Evolutionary conservation across 1,140 invertebrate genomes (phyloP), one percentile per base, ranked within the genome.

Genomic region (Plutomurus gul): DNA sequence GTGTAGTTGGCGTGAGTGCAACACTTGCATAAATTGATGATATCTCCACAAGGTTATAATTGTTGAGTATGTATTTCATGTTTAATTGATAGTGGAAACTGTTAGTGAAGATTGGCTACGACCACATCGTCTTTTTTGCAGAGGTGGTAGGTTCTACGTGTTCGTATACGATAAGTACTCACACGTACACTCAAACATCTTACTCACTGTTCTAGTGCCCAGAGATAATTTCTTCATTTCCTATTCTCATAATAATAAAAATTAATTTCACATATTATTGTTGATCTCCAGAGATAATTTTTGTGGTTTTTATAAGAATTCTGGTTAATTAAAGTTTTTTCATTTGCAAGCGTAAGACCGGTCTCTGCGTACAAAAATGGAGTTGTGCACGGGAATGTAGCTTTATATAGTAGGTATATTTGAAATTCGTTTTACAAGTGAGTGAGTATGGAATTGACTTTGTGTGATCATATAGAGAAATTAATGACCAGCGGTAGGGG

Each of bases 11-110:
- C 56, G 56, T 65, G 56, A 65, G 56, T 65, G 56, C 56, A 65
- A 65, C 56, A 65, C 56, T 65, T 65, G 56, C 56, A 65, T 65
- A 65, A 65, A 65, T 65, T 27, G 56, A 65, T 65, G 56, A 65
- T 65, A 65, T 65, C 56, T 65, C 56, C 27, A 65, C 56, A 65
- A 65, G 56, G 56, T 65, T 65, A 65, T 65, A 65, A 65, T 65
- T 65, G 56, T 65, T 65, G 30, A 36, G 56, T 30, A 33, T 36
- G 56, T 65, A 65, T 65, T 65, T 65, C 25, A 65, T 27, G 36
- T 65, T 65, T 65, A 65, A 65, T 65, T 65, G 56, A 65, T 30
- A 36, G 56, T 65, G 56, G 56, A 65, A 65, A 65, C 56, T 65
- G 30, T 33, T 36, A 65, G 25, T 65, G 36, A n/a, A 65, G 27